phyloP scores from a whole-genome alignment of 2,888 invertebrate species.

The Stictocephala bisonia region DNA sequence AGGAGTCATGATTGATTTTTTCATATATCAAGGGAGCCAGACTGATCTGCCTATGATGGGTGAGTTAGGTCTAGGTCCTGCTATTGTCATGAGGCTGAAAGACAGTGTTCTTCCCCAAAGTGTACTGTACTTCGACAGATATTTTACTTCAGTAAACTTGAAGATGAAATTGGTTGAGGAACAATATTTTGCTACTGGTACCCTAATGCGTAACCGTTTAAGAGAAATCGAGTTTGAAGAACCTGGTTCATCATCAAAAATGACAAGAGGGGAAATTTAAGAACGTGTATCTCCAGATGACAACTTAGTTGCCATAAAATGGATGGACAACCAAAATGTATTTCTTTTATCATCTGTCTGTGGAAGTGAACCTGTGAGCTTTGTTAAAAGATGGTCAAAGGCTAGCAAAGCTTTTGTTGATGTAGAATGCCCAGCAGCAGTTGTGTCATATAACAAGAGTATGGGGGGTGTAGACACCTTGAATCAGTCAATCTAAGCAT shows the following conservation, averaged over 20 bases:
- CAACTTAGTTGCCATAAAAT: slow-evolving; percentile 2
- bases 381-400: slow-evolving; percentile 17
- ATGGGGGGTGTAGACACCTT: slow-evolving; percentile 33
- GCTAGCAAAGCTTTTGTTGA: background rate
- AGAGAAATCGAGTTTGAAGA: background rate
- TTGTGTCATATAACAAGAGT: slow-evolving; percentile 1
- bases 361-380: slow-evolving; percentile 9
- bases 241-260: background rate
- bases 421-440: slow-evolving; percentile 6
- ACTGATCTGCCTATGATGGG: too few relatives aligned
- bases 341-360: slow-evolving; percentile 10
- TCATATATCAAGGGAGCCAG: too few relatives aligned
- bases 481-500: slow-evolving; percentile 14
- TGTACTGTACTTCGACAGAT: slow-evolving; percentile 28
- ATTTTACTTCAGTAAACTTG: background rate
- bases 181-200: slow-evolving; percentile 6
- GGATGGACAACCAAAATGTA: slow-evolving; percentile 16
- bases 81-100: slow-evolving; percentile 14
- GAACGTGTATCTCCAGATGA: background rate
- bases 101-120: slow-evolving; percentile 14
- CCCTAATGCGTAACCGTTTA: background rate
- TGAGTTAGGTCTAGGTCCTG: slow-evolving; percentile 20
- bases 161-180: slow-evolving; percentile 6
- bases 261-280: slow-evolving; percentile 14
- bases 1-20: too few relatives aligned